phyloP scores from a whole-genome alignment of 2,888 invertebrate genomes.

The Microchrysa polita region DNA sequence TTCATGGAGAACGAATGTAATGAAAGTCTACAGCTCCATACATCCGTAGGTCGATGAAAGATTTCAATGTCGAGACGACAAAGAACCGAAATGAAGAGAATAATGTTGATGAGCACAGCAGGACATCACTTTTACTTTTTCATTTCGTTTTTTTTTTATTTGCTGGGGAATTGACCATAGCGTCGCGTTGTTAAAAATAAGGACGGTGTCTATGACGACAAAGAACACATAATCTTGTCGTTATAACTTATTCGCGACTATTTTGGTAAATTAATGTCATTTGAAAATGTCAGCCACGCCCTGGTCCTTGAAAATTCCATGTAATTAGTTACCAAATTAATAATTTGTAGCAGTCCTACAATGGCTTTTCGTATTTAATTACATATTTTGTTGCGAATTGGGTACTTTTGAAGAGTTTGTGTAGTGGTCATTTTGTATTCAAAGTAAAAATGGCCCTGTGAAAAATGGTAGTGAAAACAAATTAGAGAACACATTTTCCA shows the following conservation, averaged over 20 bases:
- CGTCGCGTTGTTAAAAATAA: not conserved
- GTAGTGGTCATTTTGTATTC: too few species aligned
- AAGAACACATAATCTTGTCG: conserved; percentile 6
- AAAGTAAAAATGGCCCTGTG: too few species aligned
- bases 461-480: too few species aligned
- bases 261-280: not conserved
- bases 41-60: conserved; percentile 1
- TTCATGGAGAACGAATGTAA: not conserved
- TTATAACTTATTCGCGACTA: conserved; percentile 3
- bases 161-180: not conserved
- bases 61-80: not conserved
- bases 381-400: too few species aligned
- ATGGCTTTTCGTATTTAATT: not conserved
- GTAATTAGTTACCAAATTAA: conserved; percentile 7
- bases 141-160: not conserved
- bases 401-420: too few species aligned
- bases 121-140: conserved; percentile 11
- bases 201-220: not conserved
- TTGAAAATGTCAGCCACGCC: conserved; percentile 20
- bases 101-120: not conserved
- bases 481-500: too few species aligned
- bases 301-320: conserved; percentile 12
- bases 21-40: conserved; percentile 9
- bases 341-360: not conserved
- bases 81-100: not conserved